These are phyloP conservation scores for Eumacrocentrus americanus DNA, from an alignment of 2,888 invertebrate species.

Conservation along the genomic window DNA sequence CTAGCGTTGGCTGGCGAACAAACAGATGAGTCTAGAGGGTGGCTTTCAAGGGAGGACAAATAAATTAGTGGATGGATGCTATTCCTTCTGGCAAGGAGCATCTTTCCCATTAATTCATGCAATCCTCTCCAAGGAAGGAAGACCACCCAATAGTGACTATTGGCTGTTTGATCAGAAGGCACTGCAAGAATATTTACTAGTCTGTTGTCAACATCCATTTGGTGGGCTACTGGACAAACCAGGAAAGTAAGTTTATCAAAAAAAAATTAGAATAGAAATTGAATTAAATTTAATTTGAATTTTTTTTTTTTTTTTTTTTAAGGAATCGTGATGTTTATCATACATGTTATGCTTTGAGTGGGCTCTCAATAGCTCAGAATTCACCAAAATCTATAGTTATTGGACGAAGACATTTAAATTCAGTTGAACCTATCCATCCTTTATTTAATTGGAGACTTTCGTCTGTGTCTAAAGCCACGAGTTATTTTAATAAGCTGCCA, in stretches of 20 bases:
- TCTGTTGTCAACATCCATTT: conserved; percentile 85
- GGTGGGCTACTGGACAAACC: conserved; percentile 98
- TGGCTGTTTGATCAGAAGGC: conserved; percentile 86
- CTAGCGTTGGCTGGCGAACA: conserved; percentile 84
- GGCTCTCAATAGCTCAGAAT: conserved; percentile 92
- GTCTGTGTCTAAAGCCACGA: conserved; percentile 48
- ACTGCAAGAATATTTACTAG: conserved; percentile 91
- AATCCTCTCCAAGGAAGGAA: conserved; percentile 67
- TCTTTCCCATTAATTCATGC: conserved; percentile 86
- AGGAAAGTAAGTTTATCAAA: conserved; percentile 74
- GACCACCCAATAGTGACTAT: conserved; percentile 58
- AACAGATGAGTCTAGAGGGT: conserved; percentile 94
- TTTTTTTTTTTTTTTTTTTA: conserved; percentile 34
- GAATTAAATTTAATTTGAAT: background rate
- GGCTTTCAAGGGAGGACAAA: conserved; percentile 98
- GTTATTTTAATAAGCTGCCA: conserved; percentile 49
- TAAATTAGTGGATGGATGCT: conserved; percentile 98
- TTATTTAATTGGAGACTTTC: conserved; percentile 52
- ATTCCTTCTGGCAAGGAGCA: conserved; percentile 99
- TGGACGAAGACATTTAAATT: conserved; percentile 53
- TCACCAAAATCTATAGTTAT: conserved; percentile 55
- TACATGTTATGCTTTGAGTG: conserved; percentile 95
- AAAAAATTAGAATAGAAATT: conserved; percentile 4
- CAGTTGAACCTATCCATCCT: conserved; percentile 52
- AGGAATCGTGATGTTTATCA: conserved; percentile 93